phyloP scores from a whole-genome alignment of 2,797 vertebrate genomes.

The Natrix natrix region DNA sequence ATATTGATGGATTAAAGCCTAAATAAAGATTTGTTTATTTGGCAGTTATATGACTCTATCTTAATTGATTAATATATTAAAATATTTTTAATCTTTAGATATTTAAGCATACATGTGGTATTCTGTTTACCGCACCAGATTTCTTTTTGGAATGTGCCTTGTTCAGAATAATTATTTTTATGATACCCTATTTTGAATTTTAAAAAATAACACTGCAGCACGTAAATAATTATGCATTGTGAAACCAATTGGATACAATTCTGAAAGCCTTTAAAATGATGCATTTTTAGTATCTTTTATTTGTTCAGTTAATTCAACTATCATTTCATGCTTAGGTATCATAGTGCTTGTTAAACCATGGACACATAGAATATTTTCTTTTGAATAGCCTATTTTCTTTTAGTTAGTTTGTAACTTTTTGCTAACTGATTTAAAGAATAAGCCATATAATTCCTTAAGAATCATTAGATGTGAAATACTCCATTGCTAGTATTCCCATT shows the following conservation, averaged over 20 bases:
- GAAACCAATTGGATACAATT: slow-evolving; percentile 1
- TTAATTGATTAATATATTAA: not conserved
- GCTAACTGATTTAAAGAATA: not conserved
- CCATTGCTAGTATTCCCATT: no score
- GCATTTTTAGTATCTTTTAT: not conserved
- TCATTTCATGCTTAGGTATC: not conserved
- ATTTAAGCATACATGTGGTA: not conserved
- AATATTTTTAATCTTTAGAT: not conserved
- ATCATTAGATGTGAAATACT: no score
- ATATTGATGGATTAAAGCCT: not conserved
- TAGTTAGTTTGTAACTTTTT: not conserved
- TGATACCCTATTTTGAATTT: slow-evolving; percentile 1
- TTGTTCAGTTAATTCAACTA: slow-evolving; percentile 9
- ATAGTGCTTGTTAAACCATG: not conserved
- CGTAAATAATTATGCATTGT: not conserved
- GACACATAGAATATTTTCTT: not conserved
- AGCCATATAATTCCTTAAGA: not conserved
- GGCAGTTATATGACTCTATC: not conserved
- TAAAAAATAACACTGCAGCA: not conserved
- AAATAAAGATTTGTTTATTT: not conserved
- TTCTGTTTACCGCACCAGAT: not conserved
- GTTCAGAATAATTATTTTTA: not conserved
- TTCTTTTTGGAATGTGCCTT: not conserved
- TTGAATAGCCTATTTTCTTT: not conserved
- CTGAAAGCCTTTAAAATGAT: not conserved